phyloP scores from a whole-genome alignment of 1,140 invertebrate species.

The Lordiphosa mommai region DNA sequence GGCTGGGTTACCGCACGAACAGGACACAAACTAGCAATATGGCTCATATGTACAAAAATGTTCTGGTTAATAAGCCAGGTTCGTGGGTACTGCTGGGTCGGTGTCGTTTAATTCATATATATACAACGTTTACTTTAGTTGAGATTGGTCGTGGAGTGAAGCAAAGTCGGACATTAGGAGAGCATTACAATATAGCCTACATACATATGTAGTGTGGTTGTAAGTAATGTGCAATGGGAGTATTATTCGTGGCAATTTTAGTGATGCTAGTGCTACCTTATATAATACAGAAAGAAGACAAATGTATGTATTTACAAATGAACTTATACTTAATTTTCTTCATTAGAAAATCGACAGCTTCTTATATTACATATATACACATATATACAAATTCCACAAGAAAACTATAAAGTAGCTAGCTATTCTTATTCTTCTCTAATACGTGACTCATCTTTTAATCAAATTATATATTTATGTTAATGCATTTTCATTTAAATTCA shows the following conservation, averaged over 20 bases:
- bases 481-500: too few species aligned
- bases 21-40: constrained; percentile 3
- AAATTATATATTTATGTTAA: too few species aligned
- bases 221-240: constrained; percentile 52
- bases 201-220: constrained; percentile 53
- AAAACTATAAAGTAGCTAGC: too few species aligned
- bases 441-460: too few species aligned
- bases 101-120: constrained; percentile 16
- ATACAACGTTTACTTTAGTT: background rate
- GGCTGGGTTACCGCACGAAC: background rate
- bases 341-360: too few species aligned
- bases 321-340: too few species aligned
- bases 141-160: background rate
- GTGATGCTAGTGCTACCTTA: constrained; percentile 1
- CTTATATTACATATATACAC: too few species aligned
- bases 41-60: constrained; percentile 18
- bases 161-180: background rate
- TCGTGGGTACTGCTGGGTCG: background rate
- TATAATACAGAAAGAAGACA: constrained; percentile 10
- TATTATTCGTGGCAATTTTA: constrained; percentile 14
- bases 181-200: constrained; percentile 18
- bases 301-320: constrained; percentile 4
- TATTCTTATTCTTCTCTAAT: too few species aligned
- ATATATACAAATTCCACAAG: too few species aligned
- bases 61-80: constrained; percentile 4